Evolutionary conservation across 2,113 vertebrate genomes (phyloP), one percentile per base, ranked within the genome.

Genomic region (Alethe diademata): DNA sequence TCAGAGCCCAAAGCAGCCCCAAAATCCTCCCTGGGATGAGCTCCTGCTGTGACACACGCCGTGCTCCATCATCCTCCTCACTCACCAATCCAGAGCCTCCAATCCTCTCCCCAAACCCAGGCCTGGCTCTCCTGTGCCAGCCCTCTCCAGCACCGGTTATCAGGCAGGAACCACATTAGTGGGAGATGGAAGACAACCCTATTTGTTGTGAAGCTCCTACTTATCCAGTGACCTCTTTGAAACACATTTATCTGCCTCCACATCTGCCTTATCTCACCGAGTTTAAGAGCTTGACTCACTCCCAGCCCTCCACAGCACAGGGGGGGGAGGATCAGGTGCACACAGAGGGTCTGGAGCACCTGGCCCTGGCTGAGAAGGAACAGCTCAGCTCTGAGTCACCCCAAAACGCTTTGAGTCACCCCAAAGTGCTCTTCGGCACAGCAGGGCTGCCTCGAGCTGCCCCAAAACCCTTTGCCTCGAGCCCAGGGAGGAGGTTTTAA

Each of bases 241-340:
- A 96, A 74, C 15, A 2, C 58, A 26, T n/a, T 90, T 93, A 97
- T 97, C 93, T 93, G 75, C 75, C 83, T 64, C 87, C 25, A 1
- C 75, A 97, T 95, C 95, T 95, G 76, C 9, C 94, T 93, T 89
- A 93, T 94, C 93, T 95, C 85, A 3, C 79, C 12, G 3, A 45
- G 58, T 43, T 73, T 8, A 14, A 43, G 88, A 14, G 69, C 31
- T 72, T 75, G 76, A 74, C 84, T 93, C 70, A 73, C 54, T 76
- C 67, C 14, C 9, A 76, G 26, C 78, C 62, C 47, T 67, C 11
- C 54, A 40, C n/a, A 22, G 70, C 78, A 40, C 38, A 42, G 40
- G 40, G 38, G 53, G 50, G 19, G 61, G 61, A 85, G 36, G 48
- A 50, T 86, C 89, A 57, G 60, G 84, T 31, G 56, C 50, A 78